These are phyloP conservation scores for Lycocerus yunnanus DNA, from an alignment of 2,888 invertebrate species.

Conservation along the genomic window DNA sequence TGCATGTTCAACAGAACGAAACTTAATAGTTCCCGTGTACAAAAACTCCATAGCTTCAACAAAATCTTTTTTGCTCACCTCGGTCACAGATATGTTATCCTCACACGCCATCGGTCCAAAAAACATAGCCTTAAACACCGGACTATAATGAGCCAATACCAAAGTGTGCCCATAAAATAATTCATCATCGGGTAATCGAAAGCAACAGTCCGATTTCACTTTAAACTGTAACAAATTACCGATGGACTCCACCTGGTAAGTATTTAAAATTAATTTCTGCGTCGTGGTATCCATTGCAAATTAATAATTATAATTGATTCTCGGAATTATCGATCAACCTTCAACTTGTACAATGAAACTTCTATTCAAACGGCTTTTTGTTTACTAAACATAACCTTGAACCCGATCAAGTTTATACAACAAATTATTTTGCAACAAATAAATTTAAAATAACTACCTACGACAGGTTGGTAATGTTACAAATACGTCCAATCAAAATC, in stretches of 20 bases:
- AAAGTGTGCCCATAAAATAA: background rate
- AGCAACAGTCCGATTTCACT: background rate
- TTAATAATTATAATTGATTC: background rate
- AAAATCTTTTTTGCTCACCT: slow-evolving; percentile 66
- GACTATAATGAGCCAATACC: slow-evolving; percentile 53
- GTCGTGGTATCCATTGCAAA: background rate
- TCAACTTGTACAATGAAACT: background rate
- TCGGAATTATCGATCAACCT: background rate
- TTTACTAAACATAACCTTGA: background rate
- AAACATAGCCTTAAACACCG: slow-evolving; percentile 72
- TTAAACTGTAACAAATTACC: background rate
- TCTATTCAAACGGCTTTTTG: background rate
- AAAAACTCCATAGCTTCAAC: slow-evolving; percentile 65
- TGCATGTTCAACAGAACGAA: slow-evolving; percentile 63
- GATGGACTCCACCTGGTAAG: background rate
- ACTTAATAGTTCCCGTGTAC: slow-evolving; percentile 63
- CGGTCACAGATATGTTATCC: slow-evolving; percentile 59
- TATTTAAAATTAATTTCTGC: background rate
- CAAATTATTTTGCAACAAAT: background rate
- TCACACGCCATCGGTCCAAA: slow-evolving; percentile 63
- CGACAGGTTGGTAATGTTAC: background rate
- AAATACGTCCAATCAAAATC: background rate
- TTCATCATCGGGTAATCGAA: background rate
- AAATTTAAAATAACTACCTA: background rate
- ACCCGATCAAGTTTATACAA: background rate